Evolutionary conservation across 2,797 vertebrate species (phyloP).

Genomic region (Acanthurus leucopareius): DNA sequence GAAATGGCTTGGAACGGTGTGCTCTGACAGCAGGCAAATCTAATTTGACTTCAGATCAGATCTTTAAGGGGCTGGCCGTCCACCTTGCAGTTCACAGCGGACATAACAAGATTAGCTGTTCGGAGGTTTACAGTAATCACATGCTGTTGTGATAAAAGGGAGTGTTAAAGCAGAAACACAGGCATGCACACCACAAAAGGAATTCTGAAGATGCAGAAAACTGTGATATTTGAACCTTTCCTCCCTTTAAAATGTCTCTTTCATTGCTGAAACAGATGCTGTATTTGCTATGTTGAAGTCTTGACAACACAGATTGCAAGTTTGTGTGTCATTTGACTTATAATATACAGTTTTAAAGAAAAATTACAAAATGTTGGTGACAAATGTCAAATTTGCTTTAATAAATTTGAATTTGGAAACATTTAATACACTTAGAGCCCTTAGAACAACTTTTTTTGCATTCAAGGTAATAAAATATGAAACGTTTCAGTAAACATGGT

Average conservation of each 20-base stretch:
- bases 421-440: no score
- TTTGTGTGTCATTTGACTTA: no score
- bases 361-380: no score
- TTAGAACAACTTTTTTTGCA: no score
- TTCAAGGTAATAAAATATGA: no score
- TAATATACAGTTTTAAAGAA: no score
- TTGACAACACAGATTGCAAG: no score
- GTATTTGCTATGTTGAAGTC: no score
- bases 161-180: neutral
- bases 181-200: neutral
- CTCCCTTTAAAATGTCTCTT: neutral
- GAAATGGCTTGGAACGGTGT: conserved; percentile 14
- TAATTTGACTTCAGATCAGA: conserved; percentile 39
- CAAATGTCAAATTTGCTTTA: no score
- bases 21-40: conserved; percentile 48
- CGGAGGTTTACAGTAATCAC: neutral
- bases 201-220: neutral
- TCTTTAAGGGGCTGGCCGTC: conserved; percentile 27
- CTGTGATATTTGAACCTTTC: neutral
- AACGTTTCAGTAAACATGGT: no score
- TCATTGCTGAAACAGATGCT: neutral
- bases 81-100: conserved; percentile 29
- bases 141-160: conserved; percentile 5
- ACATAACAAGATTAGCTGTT: conserved; percentile 14
- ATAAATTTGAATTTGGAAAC: no score